These are phyloP conservation scores for Noturus placidus DNA, from an alignment of 2,113 vertebrate genomes.

Conservation along the genomic window DNA sequence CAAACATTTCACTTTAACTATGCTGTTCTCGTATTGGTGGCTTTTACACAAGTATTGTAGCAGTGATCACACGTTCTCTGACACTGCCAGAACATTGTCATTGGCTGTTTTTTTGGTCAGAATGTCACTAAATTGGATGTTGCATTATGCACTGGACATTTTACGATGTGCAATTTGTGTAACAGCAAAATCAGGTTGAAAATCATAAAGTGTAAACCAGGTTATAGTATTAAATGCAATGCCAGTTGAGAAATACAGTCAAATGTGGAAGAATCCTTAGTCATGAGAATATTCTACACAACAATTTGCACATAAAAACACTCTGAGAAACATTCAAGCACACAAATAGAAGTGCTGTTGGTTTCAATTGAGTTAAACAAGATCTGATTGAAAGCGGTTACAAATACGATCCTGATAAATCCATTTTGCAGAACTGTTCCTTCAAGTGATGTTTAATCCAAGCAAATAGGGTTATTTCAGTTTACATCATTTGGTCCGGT, in stretches of 20 bases:
- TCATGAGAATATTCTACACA: not conserved
- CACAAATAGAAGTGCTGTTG: not conserved
- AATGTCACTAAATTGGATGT: not conserved
- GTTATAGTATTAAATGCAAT: not conserved
- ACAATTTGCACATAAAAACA: not conserved
- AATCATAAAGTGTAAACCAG: not conserved
- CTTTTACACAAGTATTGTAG: not conserved
- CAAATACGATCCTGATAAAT: not conserved
- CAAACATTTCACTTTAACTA: not conserved
- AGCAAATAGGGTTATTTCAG: not conserved
- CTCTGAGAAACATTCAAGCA: not conserved
- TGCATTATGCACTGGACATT: not conserved
- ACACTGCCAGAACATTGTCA: not conserved
- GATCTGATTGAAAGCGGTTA: not conserved
- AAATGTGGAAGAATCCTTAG: not conserved
- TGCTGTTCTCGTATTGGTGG: not conserved
- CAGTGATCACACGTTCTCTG: not conserved
- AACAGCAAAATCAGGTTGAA: not conserved
- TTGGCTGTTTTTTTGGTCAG: not conserved
- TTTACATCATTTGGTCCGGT: not conserved
- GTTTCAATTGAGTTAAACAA: not conserved
- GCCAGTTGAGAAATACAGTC: not conserved
- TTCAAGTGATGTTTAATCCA: constrained; percentile 36
- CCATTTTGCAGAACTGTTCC: constrained; percentile 25
- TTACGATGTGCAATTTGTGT: not conserved